Conservation (phyloP, 2,888 invertebrate genomes). For the Andrena marginata region DNA sequence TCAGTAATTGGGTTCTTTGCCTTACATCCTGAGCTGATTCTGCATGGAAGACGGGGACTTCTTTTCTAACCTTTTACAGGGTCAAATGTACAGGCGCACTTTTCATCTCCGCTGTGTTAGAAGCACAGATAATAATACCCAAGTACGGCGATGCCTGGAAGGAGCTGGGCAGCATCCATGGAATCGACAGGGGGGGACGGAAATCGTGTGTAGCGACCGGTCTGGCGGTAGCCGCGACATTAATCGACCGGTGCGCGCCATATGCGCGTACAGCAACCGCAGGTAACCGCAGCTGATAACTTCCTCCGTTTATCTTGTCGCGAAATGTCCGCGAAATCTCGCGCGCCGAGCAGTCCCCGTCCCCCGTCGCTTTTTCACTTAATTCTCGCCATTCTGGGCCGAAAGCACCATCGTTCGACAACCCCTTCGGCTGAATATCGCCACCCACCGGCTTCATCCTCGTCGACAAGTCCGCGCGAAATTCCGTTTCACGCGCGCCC, state of each 20-base stretch:
- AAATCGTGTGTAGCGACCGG: constrained; percentile 25
- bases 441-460: background rate
- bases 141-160: background rate
- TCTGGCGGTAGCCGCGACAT: constrained; percentile 40
- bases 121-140: too few relatives aligned
- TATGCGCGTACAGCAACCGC: constrained; percentile 46
- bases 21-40: too few relatives aligned
- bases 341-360: background rate
- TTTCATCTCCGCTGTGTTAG: background rate
- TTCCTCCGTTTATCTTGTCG: constrained; percentile 47
- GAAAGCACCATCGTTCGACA: background rate
- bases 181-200: constrained; percentile 8
- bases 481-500: background rate
- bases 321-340: constrained; percentile 20
- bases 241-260: constrained; percentile 52
- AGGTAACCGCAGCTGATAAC: constrained; percentile 58
- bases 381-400: background rate
- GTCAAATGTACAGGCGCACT: background rate
- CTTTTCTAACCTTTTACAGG: too few relatives aligned
- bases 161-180: background rate
- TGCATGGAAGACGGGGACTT: too few relatives aligned
- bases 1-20: too few relatives aligned
- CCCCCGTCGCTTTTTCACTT: constrained; percentile 9
- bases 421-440: background rate
- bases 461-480: background rate